Percentiles rank a stretch among this genome's conserved stretches.
Conservation (phyloP, 2,113 vertebrate genomes). For the Mormyrus lacerda region DNA sequence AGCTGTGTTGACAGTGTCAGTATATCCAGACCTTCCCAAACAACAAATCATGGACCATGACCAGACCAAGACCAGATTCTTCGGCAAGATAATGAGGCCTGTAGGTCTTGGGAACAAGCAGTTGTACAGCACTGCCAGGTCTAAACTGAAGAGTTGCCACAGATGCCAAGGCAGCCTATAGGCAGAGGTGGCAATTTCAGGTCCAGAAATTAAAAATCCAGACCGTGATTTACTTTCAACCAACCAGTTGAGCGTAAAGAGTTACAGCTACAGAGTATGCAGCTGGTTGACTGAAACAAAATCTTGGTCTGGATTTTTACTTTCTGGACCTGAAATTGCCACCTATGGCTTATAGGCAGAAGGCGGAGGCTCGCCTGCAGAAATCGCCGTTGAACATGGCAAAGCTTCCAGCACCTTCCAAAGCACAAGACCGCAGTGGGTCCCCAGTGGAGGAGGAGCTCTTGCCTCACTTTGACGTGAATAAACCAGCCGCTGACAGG, state of each 20-base stretch:
- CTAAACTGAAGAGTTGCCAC: background rate
- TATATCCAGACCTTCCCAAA: background rate
- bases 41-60: background rate
- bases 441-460: background rate
- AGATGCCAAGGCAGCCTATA: background rate
- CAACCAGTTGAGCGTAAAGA: too few species aligned
- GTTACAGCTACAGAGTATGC: too few species aligned
- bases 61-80: background rate
- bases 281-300: too few species aligned
- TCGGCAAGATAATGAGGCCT: background rate
- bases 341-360: background rate
- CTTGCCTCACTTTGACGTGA: too few species aligned
- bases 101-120: background rate
- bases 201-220: too few species aligned
- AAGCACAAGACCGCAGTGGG: background rate
- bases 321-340: too few species aligned
- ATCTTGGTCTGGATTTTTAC: too few species aligned
- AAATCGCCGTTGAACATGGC: background rate
- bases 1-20: background rate
- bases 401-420: background rate
- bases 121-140: background rate
- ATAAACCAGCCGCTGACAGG: background rate
- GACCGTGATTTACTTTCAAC: too few species aligned
- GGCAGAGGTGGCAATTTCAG: too few species aligned
- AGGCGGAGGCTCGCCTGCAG: background rate